These are phyloP conservation scores for Pelochelys cantorii DNA, from an alignment of 2,797 vertebrate species.

Conservation along the genomic window DNA sequence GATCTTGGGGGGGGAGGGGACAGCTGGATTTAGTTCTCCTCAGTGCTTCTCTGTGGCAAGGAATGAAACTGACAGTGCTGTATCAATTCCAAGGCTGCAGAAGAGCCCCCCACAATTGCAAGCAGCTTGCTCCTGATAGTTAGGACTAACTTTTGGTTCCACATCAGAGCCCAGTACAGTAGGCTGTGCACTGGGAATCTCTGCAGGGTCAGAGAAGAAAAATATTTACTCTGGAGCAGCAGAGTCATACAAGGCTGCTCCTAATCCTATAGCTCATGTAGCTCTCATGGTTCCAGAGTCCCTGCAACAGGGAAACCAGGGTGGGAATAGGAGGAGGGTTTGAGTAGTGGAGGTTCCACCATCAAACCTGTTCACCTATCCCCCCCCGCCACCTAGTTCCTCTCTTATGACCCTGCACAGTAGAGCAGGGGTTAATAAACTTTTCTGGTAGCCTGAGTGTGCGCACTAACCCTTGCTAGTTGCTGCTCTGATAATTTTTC, in stretches of 20 bases:
- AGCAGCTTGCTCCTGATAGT: background rate
- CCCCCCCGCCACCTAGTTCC: background rate
- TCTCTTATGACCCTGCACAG: background rate
- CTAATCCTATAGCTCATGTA: background rate
- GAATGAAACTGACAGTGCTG: background rate
- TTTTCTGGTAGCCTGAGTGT: too few relatives aligned
- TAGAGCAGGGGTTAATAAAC: too few relatives aligned
- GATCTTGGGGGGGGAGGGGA: background rate
- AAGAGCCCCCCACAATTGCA: background rate
- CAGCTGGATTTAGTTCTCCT: background rate
- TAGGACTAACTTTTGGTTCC: background rate
- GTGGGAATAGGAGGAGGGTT: background rate
- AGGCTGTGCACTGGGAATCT: background rate
- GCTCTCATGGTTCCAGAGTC: background rate
- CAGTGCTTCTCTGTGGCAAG: background rate
- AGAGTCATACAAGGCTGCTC: background rate
- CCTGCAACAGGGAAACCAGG: background rate
- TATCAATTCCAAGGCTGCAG: background rate
- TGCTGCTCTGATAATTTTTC: too few relatives aligned
- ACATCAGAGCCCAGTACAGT: background rate
- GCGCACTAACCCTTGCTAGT: too few relatives aligned
- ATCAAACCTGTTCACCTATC: too few relatives aligned
- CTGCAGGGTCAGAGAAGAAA: background rate
- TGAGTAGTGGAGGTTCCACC: background rate
- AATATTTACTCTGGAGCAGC: background rate